Evolutionary conservation across 2,888 invertebrate species (phyloP), one percentile per base, ranked within the genome.

Genomic region (Lithophane ornitopus): DNA sequence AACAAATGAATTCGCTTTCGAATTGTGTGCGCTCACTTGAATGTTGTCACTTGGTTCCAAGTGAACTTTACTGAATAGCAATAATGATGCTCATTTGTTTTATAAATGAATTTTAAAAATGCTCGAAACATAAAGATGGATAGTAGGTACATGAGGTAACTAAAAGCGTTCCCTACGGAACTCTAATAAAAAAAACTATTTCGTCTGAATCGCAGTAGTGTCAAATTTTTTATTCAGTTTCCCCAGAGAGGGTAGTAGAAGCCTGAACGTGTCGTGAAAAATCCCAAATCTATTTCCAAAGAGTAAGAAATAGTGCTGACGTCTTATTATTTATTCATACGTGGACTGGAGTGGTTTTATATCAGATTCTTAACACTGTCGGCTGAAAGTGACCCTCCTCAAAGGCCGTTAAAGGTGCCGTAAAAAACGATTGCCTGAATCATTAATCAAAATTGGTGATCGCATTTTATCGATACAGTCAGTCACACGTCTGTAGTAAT

Each of bases 281-380:
- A 56, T 80, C 74, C 68, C 68, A 61, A 84, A 80, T 65, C 63
- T 49, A 44, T 84, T 81, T 65, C 9, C 58, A 58, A 80, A 69
- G 58, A 56, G 28, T n/a, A 59, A 68, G 54, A 68, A 65, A 73
- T 72, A 83, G 59, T 65, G 74, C 65, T 63, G 67, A 80, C 62
- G 49, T 26, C 19, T 44, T 49, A 7, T 78, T 68, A 78, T 58
- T 68, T 63, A 82, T 79, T 83, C 62, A 78, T 62, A 16, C 74
- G 19, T 22, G 7, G 3, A 19, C n/a, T 58, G 11, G 28, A 12
- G 81, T 9, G 8, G 28, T 56, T 44, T 58, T 26, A 56, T 8
- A 28, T 28, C 16, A 26, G 56, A 26, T 28, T 28, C 26, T 56
- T 56, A 56, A 26, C 2, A 56, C 26, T 26, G 26, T 14, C 54